Percentiles rank a stretch among this genome's conserved stretches.
These are phyloP conservation scores for Hippocampus zosterae DNA, from an alignment of 2,113 vertebrate genomes.

Conservation along the genomic window DNA sequence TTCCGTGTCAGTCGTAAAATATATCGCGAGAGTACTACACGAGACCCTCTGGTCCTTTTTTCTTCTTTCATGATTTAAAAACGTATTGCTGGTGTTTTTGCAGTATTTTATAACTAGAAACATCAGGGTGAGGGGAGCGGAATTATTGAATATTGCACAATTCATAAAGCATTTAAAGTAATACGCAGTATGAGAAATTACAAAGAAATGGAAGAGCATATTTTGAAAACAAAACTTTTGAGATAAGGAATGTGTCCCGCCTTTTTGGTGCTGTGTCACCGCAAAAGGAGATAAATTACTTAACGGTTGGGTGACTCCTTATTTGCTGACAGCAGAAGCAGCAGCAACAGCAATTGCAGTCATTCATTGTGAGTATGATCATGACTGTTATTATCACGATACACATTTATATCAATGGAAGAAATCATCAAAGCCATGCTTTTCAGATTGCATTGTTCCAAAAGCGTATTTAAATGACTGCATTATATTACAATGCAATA, in stretches of 20 bases:
- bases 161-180: neutral
- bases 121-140: neutral
- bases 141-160: neutral
- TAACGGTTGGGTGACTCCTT: constrained; percentile 48
- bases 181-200: neutral
- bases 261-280: constrained; percentile 59
- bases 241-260: neutral
- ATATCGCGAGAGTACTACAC: neutral
- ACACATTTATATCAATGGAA: neutral
- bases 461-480: neutral
- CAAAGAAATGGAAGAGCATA: neutral
- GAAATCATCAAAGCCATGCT: neutral
- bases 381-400: neutral
- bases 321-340: constrained; percentile 14
- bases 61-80: neutral
- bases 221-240: constrained; percentile 33
- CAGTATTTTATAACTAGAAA: neutral
- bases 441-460: neutral
- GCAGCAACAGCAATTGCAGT: neutral
- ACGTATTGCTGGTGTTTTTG: too few relatives aligned
- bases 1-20: constrained; percentile 30
- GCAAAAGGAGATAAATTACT: constrained; percentile 41
- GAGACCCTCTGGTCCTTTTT: neutral
- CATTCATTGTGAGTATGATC: constrained; percentile 32
- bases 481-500: neutral